Evolutionary conservation across 2,113 vertebrate genomes (phyloP), one percentile per base, ranked within the genome.

Genomic region (Passer domesticus): DNA sequence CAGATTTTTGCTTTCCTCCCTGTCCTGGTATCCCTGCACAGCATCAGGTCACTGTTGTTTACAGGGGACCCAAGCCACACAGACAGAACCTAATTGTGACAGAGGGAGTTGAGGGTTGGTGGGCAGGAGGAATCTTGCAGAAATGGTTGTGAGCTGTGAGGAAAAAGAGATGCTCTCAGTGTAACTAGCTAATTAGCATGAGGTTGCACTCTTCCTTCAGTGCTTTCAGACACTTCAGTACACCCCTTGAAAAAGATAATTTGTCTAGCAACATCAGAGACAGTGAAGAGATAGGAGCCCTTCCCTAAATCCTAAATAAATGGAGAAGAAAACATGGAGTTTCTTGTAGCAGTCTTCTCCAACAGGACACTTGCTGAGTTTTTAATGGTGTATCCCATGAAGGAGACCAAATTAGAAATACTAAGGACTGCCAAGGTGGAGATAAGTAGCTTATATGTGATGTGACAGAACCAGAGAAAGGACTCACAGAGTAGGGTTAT

Each of bases 211-310:
- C 69, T 82, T 82, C 30, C 33, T 88, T 80, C 33, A 58, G 49
- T 0, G 1, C 2, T 35, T 1, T 5, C 49, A 55, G 41, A 25
- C 21, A 63, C 24, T 49, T 56, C 47, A 13, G 37, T 19, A 33
- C 15, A 55, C 6, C 33, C 18, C 23, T 64, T 33, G 39, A 85
- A 90, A 55, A 53, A 55, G 22, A n/a, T 18, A 41, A 49, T 37
- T 73, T 73, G 10, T 47, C 14, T 37, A 50, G 30, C 12, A 64
- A 27, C 50, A 39, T 33, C 31, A 83, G 37, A 60, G 30, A 50
- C 5, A 43, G 20, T 0, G 0, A 49, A 86, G 52, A 77, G 11
- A 49, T 16, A 7, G 25, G 24, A 79, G 7, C 1, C 7, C 27
- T 67, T 76, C 19, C 19, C 16, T 87, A 60, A 74, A 88, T 46